Base-by-base conservation (phyloP, 1,140 invertebrate species). In the Gonatopus flavifemur region DNA sequence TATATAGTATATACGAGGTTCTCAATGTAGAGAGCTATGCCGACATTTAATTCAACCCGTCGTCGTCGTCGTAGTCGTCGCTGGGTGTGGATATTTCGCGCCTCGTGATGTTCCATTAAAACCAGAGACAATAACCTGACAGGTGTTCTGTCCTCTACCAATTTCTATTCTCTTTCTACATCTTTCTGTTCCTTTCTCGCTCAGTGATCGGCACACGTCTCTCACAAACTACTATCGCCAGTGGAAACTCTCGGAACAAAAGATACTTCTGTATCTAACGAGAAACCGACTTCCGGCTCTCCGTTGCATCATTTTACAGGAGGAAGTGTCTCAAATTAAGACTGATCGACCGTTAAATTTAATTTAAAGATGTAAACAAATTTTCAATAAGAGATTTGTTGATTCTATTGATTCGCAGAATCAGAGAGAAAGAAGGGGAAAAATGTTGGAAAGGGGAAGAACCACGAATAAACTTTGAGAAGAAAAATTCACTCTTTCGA, bases 121-220 rank as follows among this genome's bases (percentile, higher is more conserved):
- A 73, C 64, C 55, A 67, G 70, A 74, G 72, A 76, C 73, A 76
- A 76, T 76, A 76, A 76, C 67, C 61, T 76, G 73, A 73, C 73
- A 76, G 73, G 61, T 70, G 19, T 56, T n/a, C n/a, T 48, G 7
- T 16, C 19, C 18, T 13, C 21, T 19, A 7, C 38, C 38, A 21
- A 18, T 19, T 28, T 12, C 25, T 28, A 6, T 15, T 36, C 33
- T 36, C 33, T 36, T 15, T 6, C 33, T n/a, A n/a, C n/a, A n/a
- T n/a, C n/a, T n/a, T n/a, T 36, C 33, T 36, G 6, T 12, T 15
- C 13, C 33, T 28, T 12, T 28, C 25, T 28, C 25, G 25, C 59
- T 62, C 57, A n/a, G n/a, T 69, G 67, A 68, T 69, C 68, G 59
- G 65, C 67, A 59, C 53, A 52, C 50, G 54, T 61, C 59, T 49